Base-by-base conservation (phyloP, 2,797 vertebrate genomes). In the Characodon lateralis region DNA sequence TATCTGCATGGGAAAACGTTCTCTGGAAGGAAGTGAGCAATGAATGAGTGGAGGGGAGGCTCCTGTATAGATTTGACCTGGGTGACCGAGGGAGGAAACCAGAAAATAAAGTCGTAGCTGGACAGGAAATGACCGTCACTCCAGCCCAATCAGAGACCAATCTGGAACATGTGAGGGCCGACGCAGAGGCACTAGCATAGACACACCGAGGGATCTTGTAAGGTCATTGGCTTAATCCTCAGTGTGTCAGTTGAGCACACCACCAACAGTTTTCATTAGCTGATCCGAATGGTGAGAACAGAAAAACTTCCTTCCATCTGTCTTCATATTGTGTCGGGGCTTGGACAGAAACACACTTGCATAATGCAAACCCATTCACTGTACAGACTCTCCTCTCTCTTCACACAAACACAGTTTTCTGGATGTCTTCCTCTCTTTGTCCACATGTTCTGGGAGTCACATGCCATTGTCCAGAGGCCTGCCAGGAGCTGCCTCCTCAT, bases 391-490 rank as follows among this genome's bases (percentile, higher is more conserved):
- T 91, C 80, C 83, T 69, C 43, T 48, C 78, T 53, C 78, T 73
- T 90, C 87, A 86, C 78, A 87, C 85, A 92, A 87, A 88, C 85
- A 82, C 80, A 76, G 91, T 91, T 92, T 89, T 90, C 72, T 84
- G 84, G 91, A 87, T 35, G 87, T 92, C 91, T 95, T 95, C 93
- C 94, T 92, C 88, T 93, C 91, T 95, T 94, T 94, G 94, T 94
- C 88, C 85, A 78, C 84, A 86, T 89, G 86, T 90, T 89, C 90
- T 88, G 80, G 83, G 80, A 90, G 85, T 91, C 89, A 88, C 91
- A 93, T 90, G 87, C 88, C 85, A 91, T 93, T 93, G 93, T 93
- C 88, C 76, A 35, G 79, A 87, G 90, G 78, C 89, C 87, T 91
- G 91, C 76, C 53, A 78, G 83, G 83, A 90, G 90, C 88, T 87